phyloP scores from a whole-genome alignment of 2,797 vertebrate genomes.

The Hipposideros larvatus region DNA sequence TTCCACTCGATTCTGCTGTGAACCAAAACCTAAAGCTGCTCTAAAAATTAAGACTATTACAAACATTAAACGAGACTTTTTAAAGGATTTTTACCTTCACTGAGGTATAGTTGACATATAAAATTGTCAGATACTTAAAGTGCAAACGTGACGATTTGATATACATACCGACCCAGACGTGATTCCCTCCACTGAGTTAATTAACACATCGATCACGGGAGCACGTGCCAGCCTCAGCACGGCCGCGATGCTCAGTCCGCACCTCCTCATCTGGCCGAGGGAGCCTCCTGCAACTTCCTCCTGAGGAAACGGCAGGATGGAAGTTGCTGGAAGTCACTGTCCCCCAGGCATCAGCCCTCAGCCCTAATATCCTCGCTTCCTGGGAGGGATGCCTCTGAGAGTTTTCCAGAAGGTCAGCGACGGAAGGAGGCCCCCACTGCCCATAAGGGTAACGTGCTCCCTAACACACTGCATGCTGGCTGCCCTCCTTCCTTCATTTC shows the following conservation, averaged over 20 bases:
- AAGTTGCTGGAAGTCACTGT: neutral
- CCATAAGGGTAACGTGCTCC: neutral
- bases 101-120: neutral
- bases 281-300: neutral
- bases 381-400: neutral
- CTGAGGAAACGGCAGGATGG: neutral
- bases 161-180: neutral
- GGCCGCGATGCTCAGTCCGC: neutral
- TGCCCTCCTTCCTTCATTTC: neutral
- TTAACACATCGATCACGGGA: neutral
- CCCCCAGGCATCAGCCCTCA: neutral
- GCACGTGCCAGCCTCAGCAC: rapidly evolving
- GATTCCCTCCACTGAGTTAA: neutral
- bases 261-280: neutral
- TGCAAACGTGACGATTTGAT: neutral
- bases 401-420: neutral
- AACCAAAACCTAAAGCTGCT: neutral
- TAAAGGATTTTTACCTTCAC: neutral
- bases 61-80: neutral
- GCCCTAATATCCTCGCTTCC: neutral
- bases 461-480: neutral
- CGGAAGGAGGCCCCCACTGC: neutral
- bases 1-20: neutral
- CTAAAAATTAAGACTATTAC: neutral
- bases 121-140: neutral